These are phyloP conservation scores for Eurypyga helias DNA, from an alignment of 2,113 vertebrate genomes.

Conservation along the genomic window DNA sequence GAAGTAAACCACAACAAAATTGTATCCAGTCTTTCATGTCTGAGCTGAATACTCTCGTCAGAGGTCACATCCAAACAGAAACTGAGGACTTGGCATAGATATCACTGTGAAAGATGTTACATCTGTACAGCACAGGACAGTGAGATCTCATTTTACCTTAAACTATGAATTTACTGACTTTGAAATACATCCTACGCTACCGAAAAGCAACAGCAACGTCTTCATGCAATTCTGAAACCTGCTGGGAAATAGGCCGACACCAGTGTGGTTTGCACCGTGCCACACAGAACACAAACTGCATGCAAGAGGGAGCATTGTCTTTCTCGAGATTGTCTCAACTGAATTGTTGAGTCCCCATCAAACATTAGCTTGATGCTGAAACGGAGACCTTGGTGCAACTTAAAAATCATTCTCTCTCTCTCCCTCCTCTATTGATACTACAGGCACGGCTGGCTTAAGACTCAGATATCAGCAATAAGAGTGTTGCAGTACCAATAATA, in stretches of 20 bases:
- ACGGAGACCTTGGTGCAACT: background rate
- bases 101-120: background rate
- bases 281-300: background rate
- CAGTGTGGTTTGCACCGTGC: background rate
- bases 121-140: background rate
- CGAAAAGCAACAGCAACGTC: background rate
- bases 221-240: background rate
- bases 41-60: background rate
- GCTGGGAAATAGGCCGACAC: background rate
- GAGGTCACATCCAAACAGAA: background rate
- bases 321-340: background rate
- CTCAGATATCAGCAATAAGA: background rate
- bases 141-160: background rate
- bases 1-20: background rate
- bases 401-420: background rate
- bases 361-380: background rate
- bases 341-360: background rate
- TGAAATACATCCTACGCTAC: background rate
- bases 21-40: background rate
- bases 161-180: background rate
- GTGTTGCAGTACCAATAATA: background rate
- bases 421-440: background rate
- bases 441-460: background rate
- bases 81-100: background rate
- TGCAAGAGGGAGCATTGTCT: accelerated